Conservation (phyloP, 2,888 invertebrate species). For the Drosophila aldrichi region DNA sequence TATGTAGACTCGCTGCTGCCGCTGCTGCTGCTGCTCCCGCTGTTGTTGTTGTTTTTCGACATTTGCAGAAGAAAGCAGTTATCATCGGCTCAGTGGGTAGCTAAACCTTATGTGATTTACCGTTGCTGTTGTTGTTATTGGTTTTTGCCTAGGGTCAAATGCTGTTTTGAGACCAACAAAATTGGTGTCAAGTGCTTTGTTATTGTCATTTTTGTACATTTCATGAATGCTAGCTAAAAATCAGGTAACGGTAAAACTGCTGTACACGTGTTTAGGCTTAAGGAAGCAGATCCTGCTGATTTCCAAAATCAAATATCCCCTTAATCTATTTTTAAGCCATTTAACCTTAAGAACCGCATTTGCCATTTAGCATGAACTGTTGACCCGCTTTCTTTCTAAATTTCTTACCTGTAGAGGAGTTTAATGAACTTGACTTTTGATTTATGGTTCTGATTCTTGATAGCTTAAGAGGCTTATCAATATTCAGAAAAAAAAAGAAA, state of each 20-base stretch:
- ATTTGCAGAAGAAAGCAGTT: conserved; percentile 63
- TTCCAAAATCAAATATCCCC: neutral
- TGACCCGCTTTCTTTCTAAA: conserved; percentile 32
- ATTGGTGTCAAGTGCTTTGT: conserved; percentile 42
- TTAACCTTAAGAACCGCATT: neutral
- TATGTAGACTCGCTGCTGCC: conserved; percentile 43
- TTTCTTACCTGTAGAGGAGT: conserved; percentile 33
- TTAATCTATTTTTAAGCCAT: neutral
- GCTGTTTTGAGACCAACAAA: conserved; percentile 8
- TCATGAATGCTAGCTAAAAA: conserved; percentile 3
- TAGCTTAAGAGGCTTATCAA: neutral
- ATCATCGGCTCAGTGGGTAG: conserved; percentile 29
- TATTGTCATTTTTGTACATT: neutral
- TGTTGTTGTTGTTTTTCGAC: conserved; percentile 46
- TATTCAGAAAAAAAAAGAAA: neutral
- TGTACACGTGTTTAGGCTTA: conserved; percentile 1
- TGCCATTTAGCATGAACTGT: conserved; percentile 29
- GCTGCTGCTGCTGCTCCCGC: neutral
- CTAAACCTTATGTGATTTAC: conserved; percentile 22
- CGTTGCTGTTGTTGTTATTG: conserved; percentile 23
- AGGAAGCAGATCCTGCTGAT: neutral
- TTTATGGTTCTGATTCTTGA: neutral
- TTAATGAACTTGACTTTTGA: conserved; percentile 51
- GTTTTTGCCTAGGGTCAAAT: conserved; percentile 57
- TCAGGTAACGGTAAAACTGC: conserved; percentile 1